Base-by-base conservation (phyloP, 2,113 vertebrate genomes). In the Menidia beryllina region DNA sequence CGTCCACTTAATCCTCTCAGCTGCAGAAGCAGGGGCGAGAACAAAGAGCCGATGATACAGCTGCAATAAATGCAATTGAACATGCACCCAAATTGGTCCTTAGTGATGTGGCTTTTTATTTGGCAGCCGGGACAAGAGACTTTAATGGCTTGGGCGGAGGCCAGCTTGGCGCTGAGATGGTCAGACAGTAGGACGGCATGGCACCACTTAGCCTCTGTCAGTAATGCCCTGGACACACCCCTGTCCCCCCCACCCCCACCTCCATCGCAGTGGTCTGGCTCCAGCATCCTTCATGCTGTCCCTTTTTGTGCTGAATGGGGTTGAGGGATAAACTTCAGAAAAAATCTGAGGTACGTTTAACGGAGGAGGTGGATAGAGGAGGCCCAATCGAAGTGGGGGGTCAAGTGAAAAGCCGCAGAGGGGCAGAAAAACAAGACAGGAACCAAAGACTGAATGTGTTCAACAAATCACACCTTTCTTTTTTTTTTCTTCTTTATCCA, bases 121-220 rank as follows among this genome's bases (percentile, higher is more conserved):
- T 90, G 43, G 70, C 76, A 84, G 84, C 83, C 61, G 79, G 77
- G 79, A 84, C 77, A 75, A 79, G 62, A 41, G 66, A 60, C 70
- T 86, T 89, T 91, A 92, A 92, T 86, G 89, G 88, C 80, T 86
- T 90, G 88, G 89, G 89, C 52, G 74, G 81, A 68, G 86, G 87
- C 84, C 89, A 89, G 72, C 74, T 24, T 27, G 84, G 55, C 53
- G 21, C 69, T 84, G 48, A 86, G 74, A 73, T 55, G 76, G 76
- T 79, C 83, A 74, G 72, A 77, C 82, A 77, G 75, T 73, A 71
- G 76, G 86, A 88, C 85, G 75, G 73, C 38, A 26, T 69, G 88
- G 88, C 87, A 84, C 85, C 89, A 90, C 91, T 92, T 90, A 89
- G 84, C 83, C 83, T 69, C 64, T 54, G 75, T 82, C 85, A 81